phyloP scores from a whole-genome alignment of 2,113 vertebrate genomes.

The Xiphias gladius region DNA sequence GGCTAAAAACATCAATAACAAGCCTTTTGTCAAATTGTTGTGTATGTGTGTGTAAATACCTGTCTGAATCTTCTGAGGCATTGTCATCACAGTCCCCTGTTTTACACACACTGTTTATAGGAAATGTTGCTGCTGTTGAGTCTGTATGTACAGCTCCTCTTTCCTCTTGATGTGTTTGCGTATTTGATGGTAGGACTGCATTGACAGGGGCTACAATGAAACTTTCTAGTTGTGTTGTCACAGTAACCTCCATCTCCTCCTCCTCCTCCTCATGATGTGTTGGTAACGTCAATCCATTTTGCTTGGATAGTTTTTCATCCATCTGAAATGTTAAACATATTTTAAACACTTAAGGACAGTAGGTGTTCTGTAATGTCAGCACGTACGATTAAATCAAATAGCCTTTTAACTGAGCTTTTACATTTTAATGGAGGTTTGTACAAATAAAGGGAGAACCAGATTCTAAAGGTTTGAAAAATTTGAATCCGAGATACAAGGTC shows the following conservation, averaged over 20 bases:
- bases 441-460: too few relatives aligned
- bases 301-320: constrained; percentile 15
- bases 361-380: neutral
- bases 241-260: constrained; percentile 49
- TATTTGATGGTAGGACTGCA: neutral
- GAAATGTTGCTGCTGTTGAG: accelerated
- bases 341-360: neutral
- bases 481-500: too few relatives aligned
- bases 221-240: constrained; percentile 21
- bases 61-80: constrained; percentile 68
- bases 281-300: neutral
- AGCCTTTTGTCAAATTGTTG: neutral
- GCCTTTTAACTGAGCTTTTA: too few relatives aligned
- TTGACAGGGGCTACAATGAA: neutral
- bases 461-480: too few relatives aligned
- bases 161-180: neutral
- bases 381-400: too few relatives aligned
- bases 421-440: too few relatives aligned
- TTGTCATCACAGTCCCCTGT: neutral
- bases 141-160: neutral
- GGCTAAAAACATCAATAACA: neutral
- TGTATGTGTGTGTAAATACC: constrained; percentile 46
- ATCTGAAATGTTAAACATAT: constrained; percentile 26
- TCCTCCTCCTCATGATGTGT: neutral
- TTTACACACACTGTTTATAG: neutral